Evolutionary conservation across 37 sponge, comb jelly and placozoan genomes (phyloP), one percentile per base, ranked within the genome.

Genomic region (Lycopodina hypogea): DNA sequence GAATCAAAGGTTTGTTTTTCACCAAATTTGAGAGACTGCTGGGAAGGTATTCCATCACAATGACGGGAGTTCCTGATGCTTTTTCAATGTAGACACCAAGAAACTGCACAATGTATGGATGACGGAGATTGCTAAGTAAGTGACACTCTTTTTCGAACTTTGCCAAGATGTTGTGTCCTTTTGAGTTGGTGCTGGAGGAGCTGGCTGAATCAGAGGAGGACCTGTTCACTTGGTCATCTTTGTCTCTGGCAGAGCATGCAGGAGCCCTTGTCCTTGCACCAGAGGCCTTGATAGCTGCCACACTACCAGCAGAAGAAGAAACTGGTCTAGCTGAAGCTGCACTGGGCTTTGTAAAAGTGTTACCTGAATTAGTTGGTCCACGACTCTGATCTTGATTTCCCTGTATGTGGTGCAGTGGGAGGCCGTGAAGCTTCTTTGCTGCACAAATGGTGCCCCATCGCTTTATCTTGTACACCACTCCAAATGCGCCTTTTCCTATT

Each of bases 91-190:
- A 61, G 15, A 74, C 80, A 0, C 81, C 86, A 21, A 86, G 40
- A 33, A 85, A 85, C 80, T 85, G 86, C 30, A 85, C 86, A 70
- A 85, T 78, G 67, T 63, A 74, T 3, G 86, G 86, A 32, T 85
- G 86, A 4, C 74, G 72, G 3, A 85, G 73, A 48, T 56, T 85
- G 50, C 84, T 76, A 56, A 80, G 48, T 23, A 84, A 60, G 42
- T 76, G 68, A 39, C 84, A 84, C 60, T 84, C 84, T 55, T 39
- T 40, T 59, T 76, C 77, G 42, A 84, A 84, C 48, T 84, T 84
- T 1, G 60, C 50, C 62, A 77, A 15, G 28, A 77, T 61, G 9
- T 66, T 29, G 2, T n/a, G 24, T 32, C 38, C 32, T 26, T 51
- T 39, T 2, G 61, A 41, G 26, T 55, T 22, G 36, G 74, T 56